Percentiles rank a stretch among this genome's conserved stretches.
These are phyloP conservation scores for Hyposmocoma kahamanoa DNA, from an alignment of 1,140 invertebrate species.

Conservation along the genomic window DNA sequence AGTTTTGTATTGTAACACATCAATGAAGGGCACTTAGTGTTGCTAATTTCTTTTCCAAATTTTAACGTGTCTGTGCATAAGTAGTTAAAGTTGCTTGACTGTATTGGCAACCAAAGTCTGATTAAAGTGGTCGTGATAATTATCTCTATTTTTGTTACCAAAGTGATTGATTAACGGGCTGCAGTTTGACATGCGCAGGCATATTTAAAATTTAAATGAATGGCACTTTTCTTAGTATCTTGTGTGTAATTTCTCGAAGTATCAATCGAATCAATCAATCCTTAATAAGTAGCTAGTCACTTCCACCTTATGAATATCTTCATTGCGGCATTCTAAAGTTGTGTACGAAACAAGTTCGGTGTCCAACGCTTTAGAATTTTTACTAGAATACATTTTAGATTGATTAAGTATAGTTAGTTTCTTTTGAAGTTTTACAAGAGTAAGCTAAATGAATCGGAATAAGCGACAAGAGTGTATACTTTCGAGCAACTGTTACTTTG, in stretches of 20 bases:
- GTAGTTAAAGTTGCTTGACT: not conserved
- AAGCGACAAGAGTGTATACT: not conserved
- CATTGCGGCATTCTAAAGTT: conserved; percentile 9
- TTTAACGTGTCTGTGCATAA: not conserved
- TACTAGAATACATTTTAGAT: conserved; percentile 9
- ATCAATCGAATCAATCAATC: conserved; percentile 9
- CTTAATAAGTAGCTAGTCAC: conserved; percentile 16
- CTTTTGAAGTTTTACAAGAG: conserved; percentile 1
- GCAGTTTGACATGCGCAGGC: not conserved
- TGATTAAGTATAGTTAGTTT: conserved; percentile 11
- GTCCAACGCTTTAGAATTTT: conserved; percentile 10
- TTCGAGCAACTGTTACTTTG: conserved; percentile 1
- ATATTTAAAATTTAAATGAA: not conserved
- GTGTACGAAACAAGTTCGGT: conserved; percentile 7
- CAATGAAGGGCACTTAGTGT: not conserved
- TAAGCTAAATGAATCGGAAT: not conserved
- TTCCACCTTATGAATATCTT: conserved; percentile 8
- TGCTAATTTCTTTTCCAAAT: no score
- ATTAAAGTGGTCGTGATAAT: no score
- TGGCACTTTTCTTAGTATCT: not conserved
- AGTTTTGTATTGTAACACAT: not conserved
- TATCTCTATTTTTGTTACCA: no score
- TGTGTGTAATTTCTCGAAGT: not conserved
- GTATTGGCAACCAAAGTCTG: no score
- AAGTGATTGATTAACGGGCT: no score